Base-by-base conservation (phyloP, 2,888 invertebrate genomes). In the Bedellia somnulentella region DNA sequence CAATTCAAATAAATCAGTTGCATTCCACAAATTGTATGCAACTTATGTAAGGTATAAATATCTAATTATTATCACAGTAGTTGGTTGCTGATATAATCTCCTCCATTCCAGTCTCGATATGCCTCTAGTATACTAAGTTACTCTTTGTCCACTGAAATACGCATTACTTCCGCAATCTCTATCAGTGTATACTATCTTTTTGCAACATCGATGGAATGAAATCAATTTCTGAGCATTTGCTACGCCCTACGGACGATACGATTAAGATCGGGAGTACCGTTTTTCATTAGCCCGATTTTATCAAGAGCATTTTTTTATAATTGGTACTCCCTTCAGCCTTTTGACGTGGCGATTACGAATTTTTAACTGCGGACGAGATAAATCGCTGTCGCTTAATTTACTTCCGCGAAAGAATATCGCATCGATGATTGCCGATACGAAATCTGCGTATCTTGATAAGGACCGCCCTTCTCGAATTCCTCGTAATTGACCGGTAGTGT, bases 241-340 rank as follows among this genome's bases (percentile, higher is more conserved):
- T 49, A 44, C 47, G 43, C 42, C 30, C 30, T 17, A 17, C 17
- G n/a, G n/a, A n/a, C n/a, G n/a, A n/a, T n/a, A 15, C 45, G 57
- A 66, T 63, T 62, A 51, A 49, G 57, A 64, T 66, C 57, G 54
- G 48, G 46, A 46, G 52, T 56, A 58, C 67, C 61, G 66, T 66
- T 64, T 67, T 68, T 70, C 67, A 70, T 73, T 73, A 70, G 62
- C 57, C 61, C 53, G 73, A 73, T 73, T 66, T 68, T 73, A 70
- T 75, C 73, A 47, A 42, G 49, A 50, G 47, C 49, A 53, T 56
- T 71, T 70, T 67, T 64, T 71, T 58, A 68, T 67, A 70, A 73
- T 63, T 60, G 62, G 53, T 52, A 53, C 58, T 52, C 52, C 45
- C 43, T 45, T 49, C 55, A 51, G 55, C 57, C 53, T 64, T 61